Evolutionary conservation across 2,797 vertebrate genomes (phyloP), one percentile per base, ranked within the genome.

Genomic region (Sebastes oblongus): DNA sequence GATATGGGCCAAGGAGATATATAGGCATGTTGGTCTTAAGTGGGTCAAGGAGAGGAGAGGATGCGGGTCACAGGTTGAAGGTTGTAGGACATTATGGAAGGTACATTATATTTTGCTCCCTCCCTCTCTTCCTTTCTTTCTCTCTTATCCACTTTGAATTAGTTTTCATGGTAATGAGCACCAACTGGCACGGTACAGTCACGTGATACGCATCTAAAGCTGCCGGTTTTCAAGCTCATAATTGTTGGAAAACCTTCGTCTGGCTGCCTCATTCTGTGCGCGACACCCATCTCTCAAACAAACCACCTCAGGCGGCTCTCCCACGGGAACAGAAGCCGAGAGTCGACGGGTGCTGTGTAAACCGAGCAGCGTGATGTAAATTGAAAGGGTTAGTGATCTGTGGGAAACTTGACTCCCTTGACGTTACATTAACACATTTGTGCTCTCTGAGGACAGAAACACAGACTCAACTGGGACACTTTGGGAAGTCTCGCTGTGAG

Each of bases 341-440:
- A 82, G 75, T 52, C 34, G 56, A 70, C 46, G 55, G 46, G 54
- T 70, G 39, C 56, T 30, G 64, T 90, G 87, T 92, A 92, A 93
- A 92, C 80, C 66, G 88, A 93, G 88, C 79, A 84, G 89, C 50
- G 10, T 75, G 77, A 91, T 91, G 86, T 79, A 81, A 92, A 92
- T 89, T 93, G 88, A 92, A 94, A 92, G 89, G 78, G 81, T 88
- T 90, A 87, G 86, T 82, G 88, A 91, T 90, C 88, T 84, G 80
- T 59, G 86, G 91, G 89, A 88, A 94, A 93, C 83, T 34, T 22
- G 87, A 94, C 71, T 87, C 90, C 59, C 72, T 54, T 8, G 55
- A 72, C 24, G 58, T 83, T 83, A 83, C 83, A 78, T 88, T 82
- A 85, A 88, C 75, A 85, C 39, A 18, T 52, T 75, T 88, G 85